These are phyloP conservation scores for Periphyllus acericola DNA, from an alignment of 2,888 invertebrate genomes.

Conservation along the genomic window DNA sequence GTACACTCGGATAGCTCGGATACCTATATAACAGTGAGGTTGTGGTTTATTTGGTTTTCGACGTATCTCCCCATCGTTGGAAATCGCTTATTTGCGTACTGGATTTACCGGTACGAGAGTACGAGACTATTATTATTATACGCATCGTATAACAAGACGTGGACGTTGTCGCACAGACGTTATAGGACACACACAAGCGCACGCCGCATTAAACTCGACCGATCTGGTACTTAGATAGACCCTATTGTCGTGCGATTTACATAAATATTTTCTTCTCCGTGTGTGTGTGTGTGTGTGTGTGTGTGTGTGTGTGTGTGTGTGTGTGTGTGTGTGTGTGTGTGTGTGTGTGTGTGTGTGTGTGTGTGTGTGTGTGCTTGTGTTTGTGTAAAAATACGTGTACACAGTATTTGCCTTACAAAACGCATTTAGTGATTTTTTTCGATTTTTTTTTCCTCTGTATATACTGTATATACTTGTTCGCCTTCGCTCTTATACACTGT, in stretches of 20 bases:
- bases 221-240: constrained; percentile 29
- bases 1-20: too few relatives aligned
- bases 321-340: too few relatives aligned
- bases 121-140: neutral
- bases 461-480: neutral
- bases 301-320: too few relatives aligned
- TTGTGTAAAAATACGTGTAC: too few relatives aligned
- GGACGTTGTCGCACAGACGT: neutral
- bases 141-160: neutral
- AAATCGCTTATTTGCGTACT: constrained; percentile 21
- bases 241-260: constrained; percentile 18
- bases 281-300: too few relatives aligned
- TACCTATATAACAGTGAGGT: neutral
- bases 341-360: too few relatives aligned
- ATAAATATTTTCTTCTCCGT: neutral
- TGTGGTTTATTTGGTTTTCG: constrained; percentile 31
- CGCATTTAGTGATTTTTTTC: neutral
- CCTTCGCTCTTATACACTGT: neutral
- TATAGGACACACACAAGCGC: neutral
- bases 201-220: neutral
- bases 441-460: neutral
- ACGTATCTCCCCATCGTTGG: neutral
- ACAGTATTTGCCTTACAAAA: neutral
- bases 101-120: constrained; percentile 28
- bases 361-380: too few relatives aligned